Evolutionary conservation across 2,797 vertebrate genomes (phyloP).

Genomic region (Carapus acus): DNA sequence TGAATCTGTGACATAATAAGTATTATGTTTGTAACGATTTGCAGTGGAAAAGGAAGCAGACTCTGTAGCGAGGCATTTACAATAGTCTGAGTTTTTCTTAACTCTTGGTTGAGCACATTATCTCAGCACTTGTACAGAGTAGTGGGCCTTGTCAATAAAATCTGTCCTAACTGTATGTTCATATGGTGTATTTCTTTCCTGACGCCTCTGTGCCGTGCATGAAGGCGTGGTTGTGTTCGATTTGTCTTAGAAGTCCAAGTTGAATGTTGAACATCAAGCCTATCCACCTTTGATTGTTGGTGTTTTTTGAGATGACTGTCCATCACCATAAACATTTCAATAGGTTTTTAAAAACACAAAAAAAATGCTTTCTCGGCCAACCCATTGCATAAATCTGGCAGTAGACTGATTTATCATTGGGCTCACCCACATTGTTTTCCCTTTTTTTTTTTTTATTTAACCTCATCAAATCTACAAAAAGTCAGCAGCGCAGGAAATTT

Average conservation of each 20-base stretch:
- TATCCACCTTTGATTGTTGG: conserved; percentile 38
- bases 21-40: conserved; percentile 66
- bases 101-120: conserved; percentile 61
- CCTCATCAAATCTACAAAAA: conserved; percentile 59
- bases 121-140: conserved; percentile 67
- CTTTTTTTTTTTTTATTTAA: too few species aligned
- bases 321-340: conserved; percentile 64
- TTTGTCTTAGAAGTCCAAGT: conserved; percentile 23
- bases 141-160: conserved; percentile 80
- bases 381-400: conserved; percentile 63
- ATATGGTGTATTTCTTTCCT: conserved; percentile 75
- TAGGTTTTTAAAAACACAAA: conserved; percentile 24
- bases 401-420: conserved; percentile 54
- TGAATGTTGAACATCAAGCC: conserved; percentile 46
- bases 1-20: conserved; percentile 58
- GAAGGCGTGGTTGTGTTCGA: conserved; percentile 47
- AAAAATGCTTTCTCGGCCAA: conserved; percentile 34
- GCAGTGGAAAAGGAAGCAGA: conserved; percentile 56
- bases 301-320: conserved; percentile 65
- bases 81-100: conserved; percentile 53
- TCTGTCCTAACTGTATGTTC: conserved; percentile 74
- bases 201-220: conserved; percentile 56
- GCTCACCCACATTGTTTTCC: conserved; percentile 48
- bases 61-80: conserved; percentile 52
- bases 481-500: conserved; percentile 56